Base-by-base conservation (phyloP, 1,140 invertebrate species). In the Brachionus manjavacas region DNA sequence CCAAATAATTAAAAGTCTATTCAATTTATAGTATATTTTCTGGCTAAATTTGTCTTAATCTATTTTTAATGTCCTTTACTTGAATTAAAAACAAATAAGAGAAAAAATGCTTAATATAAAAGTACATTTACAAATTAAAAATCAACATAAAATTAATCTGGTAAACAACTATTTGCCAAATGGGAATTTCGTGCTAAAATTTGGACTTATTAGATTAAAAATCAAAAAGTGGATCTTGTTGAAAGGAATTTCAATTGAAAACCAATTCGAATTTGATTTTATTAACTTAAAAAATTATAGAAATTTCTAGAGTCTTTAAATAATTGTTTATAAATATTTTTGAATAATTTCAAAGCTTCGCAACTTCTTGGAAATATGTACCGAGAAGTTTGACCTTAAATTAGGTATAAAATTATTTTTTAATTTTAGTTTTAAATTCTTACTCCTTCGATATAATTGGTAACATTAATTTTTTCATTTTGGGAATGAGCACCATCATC, bases 401-500 rank as follows among this genome's bases (percentile, higher is more conserved):
- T 12, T 25, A 39, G n/a, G n/a, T n/a, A n/a, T n/a, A n/a, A n/a
- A n/a, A n/a, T n/a, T n/a, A n/a, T n/a, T n/a, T n/a, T n/a, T n/a
- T n/a, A n/a, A n/a, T n/a, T n/a, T n/a, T n/a, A n/a, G n/a, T 41
- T 31, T 35, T 52, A 20, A 64, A n/a, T 23, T 55, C 76, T 52
- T 80, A 97, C 95, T 85, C 96, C 96, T 90, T 96, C 92, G 86
- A 98, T 96, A 87, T 97, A 98, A 90, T 98, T 98, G 74, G 91
- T 91, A 81, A 94, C 91, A 90, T 97, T 93, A 85, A 98, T 92
- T 89, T 99, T 99, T 89, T 99, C 97, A 91, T 98, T 98, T 90
- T 98, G 97, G 1, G 96, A 97, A 91, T 99, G 97, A 84, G 96
- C 96, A 85, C 96, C 96, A 91, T 99, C 97, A 89, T 98, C 96